phyloP scores from a whole-genome alignment of 2,113 vertebrate genomes.

The Ivindomyrus marchei region DNA sequence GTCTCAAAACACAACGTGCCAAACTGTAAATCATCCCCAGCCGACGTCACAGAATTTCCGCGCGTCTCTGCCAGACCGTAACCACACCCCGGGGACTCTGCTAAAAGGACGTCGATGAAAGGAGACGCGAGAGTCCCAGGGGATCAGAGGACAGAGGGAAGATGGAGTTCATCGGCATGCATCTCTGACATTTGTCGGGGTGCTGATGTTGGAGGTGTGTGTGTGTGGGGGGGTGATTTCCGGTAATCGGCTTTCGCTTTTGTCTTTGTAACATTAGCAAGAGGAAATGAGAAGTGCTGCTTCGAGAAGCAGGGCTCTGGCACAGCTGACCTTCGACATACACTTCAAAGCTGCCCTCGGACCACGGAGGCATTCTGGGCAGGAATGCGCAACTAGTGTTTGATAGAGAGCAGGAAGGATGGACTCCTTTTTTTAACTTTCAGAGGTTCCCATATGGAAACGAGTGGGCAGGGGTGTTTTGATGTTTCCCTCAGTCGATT shows the following conservation, averaged over 20 bases:
- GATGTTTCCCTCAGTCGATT: neutral
- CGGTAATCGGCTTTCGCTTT: neutral
- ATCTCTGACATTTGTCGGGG: slow-evolving; percentile 1
- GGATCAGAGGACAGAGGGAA: neutral
- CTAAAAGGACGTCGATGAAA: neutral
- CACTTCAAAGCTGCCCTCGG: neutral
- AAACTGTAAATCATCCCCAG: neutral
- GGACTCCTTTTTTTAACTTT: neutral
- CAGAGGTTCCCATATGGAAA: neutral
- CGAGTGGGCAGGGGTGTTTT: neutral
- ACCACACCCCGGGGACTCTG: neutral
- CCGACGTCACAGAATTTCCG: neutral
- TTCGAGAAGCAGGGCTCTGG: neutral
- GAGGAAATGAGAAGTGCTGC: slow-evolving; percentile 8
- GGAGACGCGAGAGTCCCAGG: neutral
- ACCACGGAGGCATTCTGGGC: neutral
- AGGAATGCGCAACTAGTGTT: neutral
- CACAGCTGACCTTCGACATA: neutral
- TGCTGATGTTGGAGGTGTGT: neutral
- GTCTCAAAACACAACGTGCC: neutral
- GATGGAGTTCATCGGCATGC: neutral
- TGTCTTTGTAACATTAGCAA: neutral
- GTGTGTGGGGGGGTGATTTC: neutral
- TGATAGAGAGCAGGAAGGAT: neutral
- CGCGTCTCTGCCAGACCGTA: neutral